A percentile compares a stretch with the other conserved stretches of the same genome.
Conservation (phyloP, 2,113 vertebrate species). For the Indicator maculatus region DNA sequence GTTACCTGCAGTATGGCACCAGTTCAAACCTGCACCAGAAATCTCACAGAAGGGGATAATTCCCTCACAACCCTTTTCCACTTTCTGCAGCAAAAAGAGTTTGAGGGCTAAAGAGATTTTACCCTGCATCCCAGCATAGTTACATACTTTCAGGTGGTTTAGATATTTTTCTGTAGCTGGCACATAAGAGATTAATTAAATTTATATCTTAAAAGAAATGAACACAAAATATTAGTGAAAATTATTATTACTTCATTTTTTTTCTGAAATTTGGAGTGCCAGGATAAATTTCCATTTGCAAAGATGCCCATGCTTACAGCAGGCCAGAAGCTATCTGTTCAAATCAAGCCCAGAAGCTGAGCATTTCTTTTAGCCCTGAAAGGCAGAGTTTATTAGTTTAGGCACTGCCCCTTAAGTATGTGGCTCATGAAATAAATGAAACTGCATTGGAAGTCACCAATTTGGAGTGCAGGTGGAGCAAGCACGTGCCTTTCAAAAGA, state of each 20-base stretch:
- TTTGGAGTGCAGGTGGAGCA: neutral
- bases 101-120: neutral
- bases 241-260: neutral
- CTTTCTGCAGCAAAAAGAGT: neutral
- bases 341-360: neutral
- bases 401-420: neutral
- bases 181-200: neutral
- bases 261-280: neutral
- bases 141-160: neutral
- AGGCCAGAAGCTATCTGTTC: neutral
- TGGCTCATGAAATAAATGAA: neutral
- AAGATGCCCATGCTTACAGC: neutral
- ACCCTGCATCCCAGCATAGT: neutral
- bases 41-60: neutral
- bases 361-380: neutral
- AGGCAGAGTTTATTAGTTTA: neutral
- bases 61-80: neutral
- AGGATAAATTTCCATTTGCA: neutral
- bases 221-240: neutral
- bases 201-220: neutral
- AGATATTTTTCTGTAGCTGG: neutral
- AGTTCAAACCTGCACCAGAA: neutral
- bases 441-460: neutral
- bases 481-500: neutral
- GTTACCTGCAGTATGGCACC: neutral